Base-by-base conservation (phyloP, 1,140 invertebrate species). In the Hirudo medicinalis region DNA sequence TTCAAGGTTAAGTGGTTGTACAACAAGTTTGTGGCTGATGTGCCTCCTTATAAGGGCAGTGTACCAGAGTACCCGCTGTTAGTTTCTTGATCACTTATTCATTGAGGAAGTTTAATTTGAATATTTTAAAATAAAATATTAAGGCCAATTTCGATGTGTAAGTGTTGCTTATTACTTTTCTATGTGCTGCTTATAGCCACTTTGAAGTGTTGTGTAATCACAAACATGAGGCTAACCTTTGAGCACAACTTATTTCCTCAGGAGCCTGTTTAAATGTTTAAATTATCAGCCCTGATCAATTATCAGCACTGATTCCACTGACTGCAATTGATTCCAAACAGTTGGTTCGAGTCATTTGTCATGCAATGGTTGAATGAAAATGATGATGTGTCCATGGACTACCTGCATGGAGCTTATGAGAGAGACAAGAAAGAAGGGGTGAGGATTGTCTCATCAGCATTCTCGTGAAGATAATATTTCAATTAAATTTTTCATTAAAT, bases 361-460 rank as follows among this genome's bases (percentile, higher is more conserved):
- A 98, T 99, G 94, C 95, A 99, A 82, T 99, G 97, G 97, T 85
- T 99, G 6, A 99, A 99, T 82, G 97, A 99, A 81, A 99, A 99
- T 76, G 97, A 99, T 81, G 96, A 98, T 78, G 94, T 98, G 5
- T 99, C 95, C 0, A 85, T 99, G 78, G 96, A 99, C 82, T 99
- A 98, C 84, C 87, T 99, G 72, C 91, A 98, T 79, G 94, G 94
- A 83, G 97, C 97, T 77, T 99, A 98, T 82, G 93, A 91, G 80
- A 88, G 94, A 81, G 97, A 99, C 85, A 97, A 96, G 84, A 94
- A 95, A 82, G 96, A 99, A 84, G 91, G 92, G 82, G 94, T 97
- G 84, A 87, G 88, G 83, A 57, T 68, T 27, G 5, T 68, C n/a
- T 40, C 32, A 15, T 40, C 5, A 29, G 2, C n/a, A 32, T 68